phyloP scores from a whole-genome alignment of 2,888 invertebrate genomes.

The Trissolcus japonicus region DNA sequence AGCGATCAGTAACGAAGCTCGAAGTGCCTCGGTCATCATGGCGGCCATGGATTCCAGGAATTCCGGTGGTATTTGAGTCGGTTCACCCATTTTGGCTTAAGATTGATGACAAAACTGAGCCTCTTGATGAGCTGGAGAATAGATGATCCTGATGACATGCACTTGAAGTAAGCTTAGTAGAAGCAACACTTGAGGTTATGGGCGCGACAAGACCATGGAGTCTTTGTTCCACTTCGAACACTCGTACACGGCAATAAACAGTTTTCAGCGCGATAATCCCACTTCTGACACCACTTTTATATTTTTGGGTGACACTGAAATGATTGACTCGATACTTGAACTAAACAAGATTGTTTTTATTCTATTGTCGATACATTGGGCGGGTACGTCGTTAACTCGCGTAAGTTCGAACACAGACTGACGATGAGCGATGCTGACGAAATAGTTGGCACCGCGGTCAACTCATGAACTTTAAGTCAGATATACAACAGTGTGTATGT shows the following conservation, averaged over 20 bases:
- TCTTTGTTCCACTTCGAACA: background rate
- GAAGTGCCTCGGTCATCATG: background rate
- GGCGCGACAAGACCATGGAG: background rate
- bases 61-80: background rate
- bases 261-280: background rate
- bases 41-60: background rate
- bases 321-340: too few relatives aligned
- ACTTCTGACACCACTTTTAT: conserved; percentile 10
- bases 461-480: too few relatives aligned
- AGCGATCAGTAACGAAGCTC: background rate
- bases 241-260: too few relatives aligned
- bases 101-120: background rate
- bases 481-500: too few relatives aligned
- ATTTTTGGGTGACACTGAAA: background rate
- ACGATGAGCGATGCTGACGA: too few relatives aligned
- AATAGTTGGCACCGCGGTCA: too few relatives aligned
- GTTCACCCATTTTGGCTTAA: background rate
- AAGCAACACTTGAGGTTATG: background rate
- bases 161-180: background rate
- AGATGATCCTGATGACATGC: background rate
- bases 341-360: too few relatives aligned
- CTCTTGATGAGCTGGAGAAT: background rate
- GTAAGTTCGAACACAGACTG: too few relatives aligned
- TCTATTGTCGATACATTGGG: too few relatives aligned
- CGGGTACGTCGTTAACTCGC: too few relatives aligned